Base-by-base conservation (phyloP, 2,797 vertebrate genomes). In the Myotis pilosus region DNA sequence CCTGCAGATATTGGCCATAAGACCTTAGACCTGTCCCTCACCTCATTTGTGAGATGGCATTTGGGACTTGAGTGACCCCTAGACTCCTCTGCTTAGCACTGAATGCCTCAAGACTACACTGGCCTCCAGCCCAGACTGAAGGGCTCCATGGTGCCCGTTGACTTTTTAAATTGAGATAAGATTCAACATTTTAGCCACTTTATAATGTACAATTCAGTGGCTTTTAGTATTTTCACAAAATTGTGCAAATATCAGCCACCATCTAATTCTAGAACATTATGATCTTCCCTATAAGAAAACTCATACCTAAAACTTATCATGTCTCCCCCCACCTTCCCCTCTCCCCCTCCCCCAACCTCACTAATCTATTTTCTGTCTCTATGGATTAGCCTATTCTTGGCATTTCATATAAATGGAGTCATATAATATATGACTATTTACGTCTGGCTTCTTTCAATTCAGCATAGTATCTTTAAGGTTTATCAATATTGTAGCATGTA, bases 241-340 rank as follows among this genome's bases (percentile, higher is more conserved):
- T 23, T 79, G 33, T 66, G n/a, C 62, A 75, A 41, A 25, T 81
- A 74, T n/a, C 62, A 92, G 87, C 15, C 15, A 33, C 19, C 62
- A 33, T 89, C 47, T 86, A 78, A 69, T 84, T 33, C 49, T 23
- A 84, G 78, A 93, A 74, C 72, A 87, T 74, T 90, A 66, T 66
- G 38, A 10, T 41, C 62, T 82, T 20, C 66, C 47, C 53, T 49
- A 33, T 88, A 86, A 57, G 47, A 90, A 57, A 25, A 15, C 19
- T 87, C 17, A 28, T 51, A 36, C 38, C 51, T 22, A 51, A 53
- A 76, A 76, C 7, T 30, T 74, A 38, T 30, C 47, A 51, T 0
- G 0, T 23, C 55, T 38, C 64, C 28, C 62, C 10, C 44, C 60
- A 7, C 53, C 10, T 28, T 51, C 2, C 8, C 1, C 12, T 8